These are phyloP conservation scores for Deilephila porcellus DNA, from an alignment of 2,888 invertebrate genomes.

Conservation along the genomic window DNA sequence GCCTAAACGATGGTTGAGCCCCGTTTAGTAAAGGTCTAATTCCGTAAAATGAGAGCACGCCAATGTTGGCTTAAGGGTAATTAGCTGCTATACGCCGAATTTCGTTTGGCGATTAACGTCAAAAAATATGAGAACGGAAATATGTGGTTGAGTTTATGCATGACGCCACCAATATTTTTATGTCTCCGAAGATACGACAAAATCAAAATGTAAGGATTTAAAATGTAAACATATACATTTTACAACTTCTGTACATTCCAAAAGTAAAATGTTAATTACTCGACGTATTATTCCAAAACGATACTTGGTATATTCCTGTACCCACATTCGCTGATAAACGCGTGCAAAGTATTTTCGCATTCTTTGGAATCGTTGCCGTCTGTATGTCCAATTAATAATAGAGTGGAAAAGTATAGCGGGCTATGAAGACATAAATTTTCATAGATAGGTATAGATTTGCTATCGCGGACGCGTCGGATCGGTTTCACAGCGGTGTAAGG, in stretches of 20 bases:
- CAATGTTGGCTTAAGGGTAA: slow-evolving; percentile 11
- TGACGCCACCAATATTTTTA: neutral
- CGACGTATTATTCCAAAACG: too few relatives aligned
- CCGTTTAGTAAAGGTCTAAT: neutral
- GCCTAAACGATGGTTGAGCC: neutral
- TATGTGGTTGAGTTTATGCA: neutral
- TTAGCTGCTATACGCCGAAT: neutral
- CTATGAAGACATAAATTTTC: slow-evolving; percentile 21
- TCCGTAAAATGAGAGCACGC: neutral
- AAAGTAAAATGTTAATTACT: neutral
- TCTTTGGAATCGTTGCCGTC: slow-evolving; percentile 12
- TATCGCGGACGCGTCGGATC: slow-evolving; percentile 41
- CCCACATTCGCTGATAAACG: neutral
- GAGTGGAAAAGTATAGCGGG: slow-evolving; percentile 8
- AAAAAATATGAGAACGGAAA: neutral
- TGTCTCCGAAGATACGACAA: neutral
- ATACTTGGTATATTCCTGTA: neutral
- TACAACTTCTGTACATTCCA: neutral
- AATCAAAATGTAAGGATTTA: neutral
- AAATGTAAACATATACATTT: neutral
- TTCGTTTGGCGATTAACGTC: neutral
- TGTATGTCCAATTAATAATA: slow-evolving; percentile 23
- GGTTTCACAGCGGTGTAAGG: slow-evolving; percentile 53
- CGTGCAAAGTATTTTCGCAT: slow-evolving; percentile 10
- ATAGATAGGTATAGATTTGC: slow-evolving; percentile 26